Conservation (phyloP, 2,888 invertebrate species). For the Amitus sp. region DNA sequence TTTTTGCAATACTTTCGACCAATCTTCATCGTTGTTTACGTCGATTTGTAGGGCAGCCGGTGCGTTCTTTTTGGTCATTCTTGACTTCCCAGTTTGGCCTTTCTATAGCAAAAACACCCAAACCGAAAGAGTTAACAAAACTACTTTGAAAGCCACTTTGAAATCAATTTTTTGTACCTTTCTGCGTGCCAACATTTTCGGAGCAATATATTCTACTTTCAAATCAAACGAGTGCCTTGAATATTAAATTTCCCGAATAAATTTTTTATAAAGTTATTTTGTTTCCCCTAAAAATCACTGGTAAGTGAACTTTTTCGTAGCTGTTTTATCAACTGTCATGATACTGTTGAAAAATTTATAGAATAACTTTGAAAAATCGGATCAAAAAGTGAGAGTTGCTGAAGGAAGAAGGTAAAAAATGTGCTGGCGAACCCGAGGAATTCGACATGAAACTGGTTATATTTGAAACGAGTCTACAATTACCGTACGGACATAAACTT, state of each 20-base stretch:
- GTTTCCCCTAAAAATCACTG: background rate
- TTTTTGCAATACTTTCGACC: constrained; percentile 79
- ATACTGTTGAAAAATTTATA: too few species aligned
- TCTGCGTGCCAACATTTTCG: constrained; percentile 50
- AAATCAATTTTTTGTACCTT: constrained; percentile 42
- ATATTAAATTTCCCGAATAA: constrained; percentile 6
- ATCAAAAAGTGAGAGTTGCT: too few species aligned
- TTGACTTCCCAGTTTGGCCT: constrained; percentile 48
- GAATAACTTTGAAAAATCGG: too few species aligned
- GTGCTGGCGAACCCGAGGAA: too few species aligned
- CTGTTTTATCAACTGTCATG: too few species aligned
- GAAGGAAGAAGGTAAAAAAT: too few species aligned
- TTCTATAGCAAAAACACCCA: constrained; percentile 46
- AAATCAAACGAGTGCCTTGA: constrained; percentile 1
- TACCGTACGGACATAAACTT: constrained; percentile 15
- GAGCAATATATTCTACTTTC: constrained; percentile 1
- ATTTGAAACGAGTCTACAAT: constrained; percentile 10
- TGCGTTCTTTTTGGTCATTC: constrained; percentile 80
- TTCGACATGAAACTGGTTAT: constrained; percentile 9
- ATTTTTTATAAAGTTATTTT: too few species aligned
- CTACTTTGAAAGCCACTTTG: constrained; percentile 8
- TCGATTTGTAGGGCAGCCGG: constrained; percentile 83
- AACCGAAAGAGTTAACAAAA: constrained; percentile 7
- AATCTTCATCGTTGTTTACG: constrained; percentile 85
- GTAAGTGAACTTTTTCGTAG: too few species aligned